Evolutionary conservation across 1,140 invertebrate species (phyloP).

Genomic region (Sycophaga agraensis): DNA sequence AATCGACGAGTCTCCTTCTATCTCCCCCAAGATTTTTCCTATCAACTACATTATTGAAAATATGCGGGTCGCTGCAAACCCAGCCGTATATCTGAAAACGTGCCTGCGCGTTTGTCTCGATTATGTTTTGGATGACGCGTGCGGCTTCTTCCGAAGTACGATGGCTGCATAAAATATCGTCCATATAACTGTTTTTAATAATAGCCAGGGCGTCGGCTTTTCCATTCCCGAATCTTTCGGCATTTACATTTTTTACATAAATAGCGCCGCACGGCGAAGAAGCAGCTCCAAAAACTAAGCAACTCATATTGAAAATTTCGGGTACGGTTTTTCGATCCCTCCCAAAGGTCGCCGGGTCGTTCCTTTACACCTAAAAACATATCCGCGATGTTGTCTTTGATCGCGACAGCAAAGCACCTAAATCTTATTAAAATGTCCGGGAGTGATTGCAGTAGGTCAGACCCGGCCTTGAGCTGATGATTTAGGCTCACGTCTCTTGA

Average conservation of each 20-base stretch:
- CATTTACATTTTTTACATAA: slow-evolving; percentile 43
- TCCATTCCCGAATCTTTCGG: slow-evolving; percentile 33
- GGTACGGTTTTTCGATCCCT: slow-evolving; percentile 13
- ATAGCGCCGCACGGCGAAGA: slow-evolving; percentile 28
- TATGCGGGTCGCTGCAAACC: no score
- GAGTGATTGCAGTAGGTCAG: no score
- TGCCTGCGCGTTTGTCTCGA: no score
- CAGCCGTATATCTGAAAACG: no score
- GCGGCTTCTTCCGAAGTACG: not conserved
- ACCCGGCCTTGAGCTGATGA: no score
- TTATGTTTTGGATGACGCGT: not conserved
- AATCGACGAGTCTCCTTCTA: not conserved
- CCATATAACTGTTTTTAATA: slow-evolving; percentile 49
- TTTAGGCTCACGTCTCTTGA: no score
- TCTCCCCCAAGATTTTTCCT: not conserved
- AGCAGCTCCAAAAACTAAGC: slow-evolving; percentile 41
- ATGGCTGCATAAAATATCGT: slow-evolving; percentile 36
- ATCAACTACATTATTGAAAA: not conserved
- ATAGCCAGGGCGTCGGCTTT: no score
- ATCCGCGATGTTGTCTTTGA: no score
- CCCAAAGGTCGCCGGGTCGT: slow-evolving; percentile 35
- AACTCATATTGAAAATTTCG: slow-evolving; percentile 38
- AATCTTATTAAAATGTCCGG: no score
- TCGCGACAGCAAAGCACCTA: no score
- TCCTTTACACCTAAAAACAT: slow-evolving; percentile 46